Base-by-base conservation (phyloP, 2,888 invertebrate species). In the Mythimna lalbum region DNA sequence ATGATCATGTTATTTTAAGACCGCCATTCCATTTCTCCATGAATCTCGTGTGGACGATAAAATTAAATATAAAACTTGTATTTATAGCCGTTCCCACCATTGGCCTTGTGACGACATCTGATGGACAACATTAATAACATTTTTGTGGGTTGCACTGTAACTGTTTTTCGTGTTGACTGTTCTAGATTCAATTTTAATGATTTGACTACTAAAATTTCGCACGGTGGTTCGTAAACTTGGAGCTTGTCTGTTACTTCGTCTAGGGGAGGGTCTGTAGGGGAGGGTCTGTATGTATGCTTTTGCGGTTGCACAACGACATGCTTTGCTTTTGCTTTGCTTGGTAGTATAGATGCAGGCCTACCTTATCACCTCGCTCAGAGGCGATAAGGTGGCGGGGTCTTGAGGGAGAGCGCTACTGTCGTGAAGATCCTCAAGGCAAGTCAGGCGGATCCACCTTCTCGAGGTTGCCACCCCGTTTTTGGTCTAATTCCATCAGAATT, bases 41-140 rank as follows among this genome's bases (percentile, higher is more conserved):
- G 63, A 73, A 64, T 69, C 19, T 67, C 53, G 27, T 21, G 60
- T 23, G n/a, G 55, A 63, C 57, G 65, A 72, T 73, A 60, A 69
- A 78, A 66, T 68, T 73, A 64, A 79, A 84, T 65, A 52, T 66
- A 73, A 65, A 62, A 53, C 64, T 71, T 68, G 5, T 81, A 83
- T 78, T 84, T 84, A 49, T 75, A 74, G 53, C 63, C 2, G 31
- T 63, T 52, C 68, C 73, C 71, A 73, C 65, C 52, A 60, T 63
- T 83, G 76, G 78, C 86, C 87, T 86, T 86, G 87, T 80, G 78
- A 83, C 79, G 80, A 68, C 73, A 80, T 70, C 62, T 63, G 68
- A 66, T 77, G 67, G 75, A 72, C 43, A 60, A 67, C 73, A 78
- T 74, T 66, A 56, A 72, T 84, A 75, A 69, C 36, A 36, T 72